Percentiles rank a stretch among this genome's conserved stretches.
Evolutionary conservation across 2,797 vertebrate genomes (phyloP).

Genomic region (Amblyraja radiata): DNA sequence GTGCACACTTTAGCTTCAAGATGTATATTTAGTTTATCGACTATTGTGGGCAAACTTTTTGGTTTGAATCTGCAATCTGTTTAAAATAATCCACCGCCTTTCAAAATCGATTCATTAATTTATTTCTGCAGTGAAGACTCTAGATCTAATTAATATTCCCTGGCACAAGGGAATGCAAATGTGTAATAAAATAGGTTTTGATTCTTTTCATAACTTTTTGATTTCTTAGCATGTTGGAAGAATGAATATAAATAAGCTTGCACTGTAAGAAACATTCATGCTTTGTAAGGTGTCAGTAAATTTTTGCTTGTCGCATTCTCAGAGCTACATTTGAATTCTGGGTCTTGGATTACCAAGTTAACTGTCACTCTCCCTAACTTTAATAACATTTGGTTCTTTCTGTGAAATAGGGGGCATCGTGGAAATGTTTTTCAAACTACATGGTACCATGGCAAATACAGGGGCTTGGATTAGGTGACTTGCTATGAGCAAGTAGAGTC

Average conservation of each 20-base stretch:
- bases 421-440: neutral
- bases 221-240: neutral
- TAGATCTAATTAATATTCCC: neutral
- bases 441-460: too few species aligned
- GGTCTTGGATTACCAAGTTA: neutral
- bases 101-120: neutral
- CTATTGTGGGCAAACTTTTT: neutral
- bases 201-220: neutral
- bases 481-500: neutral
- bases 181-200: neutral
- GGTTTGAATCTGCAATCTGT: neutral
- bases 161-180: neutral
- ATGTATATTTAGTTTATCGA: constrained; percentile 8
- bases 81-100: neutral
- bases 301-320: neutral
- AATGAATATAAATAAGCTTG: neutral
- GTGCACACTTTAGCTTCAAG: neutral
- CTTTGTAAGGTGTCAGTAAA: neutral
- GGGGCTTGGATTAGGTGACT: neutral
- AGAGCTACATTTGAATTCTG: neutral
- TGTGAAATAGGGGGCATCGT: neutral
- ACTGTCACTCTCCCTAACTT: neutral
- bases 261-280: neutral
- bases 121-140: constrained; percentile 4
- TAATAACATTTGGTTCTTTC: neutral